Conservation (phyloP, 1,140 invertebrate species). For the Plodia interpunctella region DNA sequence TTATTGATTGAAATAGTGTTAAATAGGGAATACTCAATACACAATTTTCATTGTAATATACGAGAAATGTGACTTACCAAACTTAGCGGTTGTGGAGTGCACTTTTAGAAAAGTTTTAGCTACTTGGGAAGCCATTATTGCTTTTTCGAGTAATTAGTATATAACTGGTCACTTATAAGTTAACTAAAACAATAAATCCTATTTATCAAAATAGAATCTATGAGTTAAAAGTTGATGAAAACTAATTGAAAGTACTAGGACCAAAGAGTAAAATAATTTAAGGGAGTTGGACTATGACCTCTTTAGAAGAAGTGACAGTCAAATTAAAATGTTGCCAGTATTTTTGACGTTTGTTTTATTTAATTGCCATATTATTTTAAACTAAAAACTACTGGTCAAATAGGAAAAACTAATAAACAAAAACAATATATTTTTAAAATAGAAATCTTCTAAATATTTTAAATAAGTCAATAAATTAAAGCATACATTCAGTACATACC, state of each 20-base stretch:
- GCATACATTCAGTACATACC: too few relatives aligned
- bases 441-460: too few relatives aligned
- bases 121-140: constrained; percentile 60
- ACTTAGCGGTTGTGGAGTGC: constrained; percentile 48
- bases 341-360: not conserved
- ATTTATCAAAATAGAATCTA: constrained; percentile 22
- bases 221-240: constrained; percentile 37
- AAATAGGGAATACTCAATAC: not conserved
- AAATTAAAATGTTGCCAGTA: not conserved
- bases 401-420: too few relatives aligned
- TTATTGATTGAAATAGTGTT: not conserved
- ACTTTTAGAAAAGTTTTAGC: constrained; percentile 57
- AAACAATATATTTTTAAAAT: too few relatives aligned
- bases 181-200: constrained; percentile 29
- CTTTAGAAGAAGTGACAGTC: not conserved
- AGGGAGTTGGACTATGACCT: constrained; percentile 73
- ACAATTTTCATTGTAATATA: not conserved
- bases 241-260: constrained; percentile 45
- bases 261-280: too few relatives aligned
- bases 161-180: constrained; percentile 21
- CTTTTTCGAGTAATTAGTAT: constrained; percentile 17
- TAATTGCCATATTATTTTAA: not conserved
- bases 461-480: too few relatives aligned
- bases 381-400: not conserved
- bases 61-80: constrained; percentile 38